Base-by-base conservation (phyloP, 1,140 invertebrate genomes). In the Drosophila navojoa region DNA sequence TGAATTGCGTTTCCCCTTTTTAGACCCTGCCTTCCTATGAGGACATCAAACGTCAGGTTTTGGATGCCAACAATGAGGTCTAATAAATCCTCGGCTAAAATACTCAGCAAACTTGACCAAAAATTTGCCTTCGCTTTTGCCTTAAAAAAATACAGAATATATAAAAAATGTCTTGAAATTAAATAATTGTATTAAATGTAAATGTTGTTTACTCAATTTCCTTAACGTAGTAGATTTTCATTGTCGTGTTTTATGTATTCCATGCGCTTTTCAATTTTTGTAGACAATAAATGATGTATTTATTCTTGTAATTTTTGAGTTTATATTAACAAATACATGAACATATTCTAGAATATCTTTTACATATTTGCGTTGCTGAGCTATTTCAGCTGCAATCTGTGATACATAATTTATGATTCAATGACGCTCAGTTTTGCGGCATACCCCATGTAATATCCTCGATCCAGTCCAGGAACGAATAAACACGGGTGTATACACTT, bases 401-500 rank as follows among this genome's bases (percentile, higher is more conserved):
- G 3, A 15, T 27, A 32, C 1, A 15, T 53, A 29, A 29, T 29
- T 29, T 29, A 10, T 47, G 2, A n/a, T 59, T 58, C 22, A 40
- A 35, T 59, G 27, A 42, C 4, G 9, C 25, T 40, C 22, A 61
- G n/a, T 19, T 16, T 32, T 19, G 2, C 7, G 19, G n/a, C 4
- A 4, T 13, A 9, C 47, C 57, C 93, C 93, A 93, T 11, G 92
- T 81, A 29, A 87, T 75, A 6, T 64, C 71, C 70, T 93, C 93
- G 32, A 94, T 93, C 93, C 93, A 94, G 52, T 93, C 92, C 11
- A 94, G 52, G 67, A 91, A 94, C 3, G 89, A 87, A 1, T 90
- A 90, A 2, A 93, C 91, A 25, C 93, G 86, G 0, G 93, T 93
- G 55, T 94, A 94, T 6, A 94, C 92, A 5, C 93, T 93, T 5